These are phyloP conservation scores for Odontothrips loti DNA, from an alignment of 2,888 invertebrate genomes.

Conservation along the genomic window DNA sequence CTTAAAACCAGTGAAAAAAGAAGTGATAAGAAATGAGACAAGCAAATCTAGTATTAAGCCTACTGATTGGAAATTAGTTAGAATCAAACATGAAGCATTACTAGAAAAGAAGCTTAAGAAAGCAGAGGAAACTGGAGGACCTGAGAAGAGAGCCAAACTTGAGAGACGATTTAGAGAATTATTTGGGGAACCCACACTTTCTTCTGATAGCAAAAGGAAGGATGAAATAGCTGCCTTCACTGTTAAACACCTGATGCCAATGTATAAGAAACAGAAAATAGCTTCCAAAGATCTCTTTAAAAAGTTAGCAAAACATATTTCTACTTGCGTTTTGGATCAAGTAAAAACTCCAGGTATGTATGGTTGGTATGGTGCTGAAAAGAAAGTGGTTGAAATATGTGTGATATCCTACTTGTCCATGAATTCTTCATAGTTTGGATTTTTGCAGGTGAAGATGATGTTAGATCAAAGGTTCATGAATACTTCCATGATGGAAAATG, in stretches of 20 bases:
- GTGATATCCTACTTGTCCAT: no score
- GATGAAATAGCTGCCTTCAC: background rate
- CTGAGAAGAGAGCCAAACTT: background rate
- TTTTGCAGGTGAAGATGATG: background rate
- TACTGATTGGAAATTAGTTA: background rate
- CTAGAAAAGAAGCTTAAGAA: background rate
- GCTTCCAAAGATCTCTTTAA: background rate
- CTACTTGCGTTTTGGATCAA: background rate
- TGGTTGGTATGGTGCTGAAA: no score
- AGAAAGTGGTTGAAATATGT: background rate
- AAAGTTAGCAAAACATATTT: conserved; percentile 3
- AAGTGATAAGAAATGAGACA: background rate
- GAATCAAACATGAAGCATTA: background rate
- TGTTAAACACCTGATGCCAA: background rate
- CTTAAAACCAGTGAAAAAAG: background rate
- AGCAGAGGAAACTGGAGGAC: background rate
- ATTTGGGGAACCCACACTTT: background rate
- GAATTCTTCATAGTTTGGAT: no score
- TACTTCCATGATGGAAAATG: background rate
- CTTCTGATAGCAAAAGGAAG: background rate
- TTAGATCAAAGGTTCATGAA: background rate
- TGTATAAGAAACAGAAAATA: conserved; percentile 14
- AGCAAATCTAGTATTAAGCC: background rate
- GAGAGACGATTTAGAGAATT: background rate
- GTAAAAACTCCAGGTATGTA: background rate